Percentiles rank a stretch among this genome's conserved stretches.
These are phyloP conservation scores for Zophobas atratus DNA, from an alignment of 1,140 invertebrate species.

Conservation along the genomic window DNA sequence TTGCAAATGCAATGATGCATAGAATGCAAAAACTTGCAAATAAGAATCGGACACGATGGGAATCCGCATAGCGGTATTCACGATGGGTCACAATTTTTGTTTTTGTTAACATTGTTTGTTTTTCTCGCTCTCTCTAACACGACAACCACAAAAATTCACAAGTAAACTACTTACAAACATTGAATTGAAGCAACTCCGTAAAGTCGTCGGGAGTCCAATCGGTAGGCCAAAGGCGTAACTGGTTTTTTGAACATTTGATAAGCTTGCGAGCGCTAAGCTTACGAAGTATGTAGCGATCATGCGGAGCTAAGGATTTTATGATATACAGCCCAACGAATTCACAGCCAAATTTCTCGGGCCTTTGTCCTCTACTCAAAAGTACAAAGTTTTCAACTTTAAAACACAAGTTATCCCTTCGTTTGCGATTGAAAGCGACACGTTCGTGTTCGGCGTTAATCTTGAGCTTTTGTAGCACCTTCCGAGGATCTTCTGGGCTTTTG, in stretches of 20 bases:
- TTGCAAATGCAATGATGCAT: too few species aligned
- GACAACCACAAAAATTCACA: neutral
- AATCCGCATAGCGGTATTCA: too few species aligned
- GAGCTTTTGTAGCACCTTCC: neutral
- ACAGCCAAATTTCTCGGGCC: constrained; percentile 39
- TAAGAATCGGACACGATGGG: too few species aligned
- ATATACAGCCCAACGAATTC: constrained; percentile 38
- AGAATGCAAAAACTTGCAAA: too few species aligned
- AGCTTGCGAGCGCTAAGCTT: neutral
- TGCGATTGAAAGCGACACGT: neutral
- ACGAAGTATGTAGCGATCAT: constrained; percentile 7
- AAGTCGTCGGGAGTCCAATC: neutral
- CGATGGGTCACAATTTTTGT: too few species aligned
- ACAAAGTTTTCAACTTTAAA: neutral
- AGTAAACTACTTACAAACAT: neutral
- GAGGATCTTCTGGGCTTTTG: neutral
- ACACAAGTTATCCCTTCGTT: neutral
- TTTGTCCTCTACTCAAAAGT: constrained; percentile 40
- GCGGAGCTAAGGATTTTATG: constrained; percentile 13
- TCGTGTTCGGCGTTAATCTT: neutral
- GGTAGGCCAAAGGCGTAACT: constrained; percentile 7
- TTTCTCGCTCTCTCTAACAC: neutral
- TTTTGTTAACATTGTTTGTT: too few species aligned
- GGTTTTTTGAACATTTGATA: constrained; percentile 9
- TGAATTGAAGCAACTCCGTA: neutral